Percentiles rank a stretch among this genome's conserved stretches.
Evolutionary conservation across 2,797 vertebrate species (phyloP).

Genomic region (Gouania willdenowi): DNA sequence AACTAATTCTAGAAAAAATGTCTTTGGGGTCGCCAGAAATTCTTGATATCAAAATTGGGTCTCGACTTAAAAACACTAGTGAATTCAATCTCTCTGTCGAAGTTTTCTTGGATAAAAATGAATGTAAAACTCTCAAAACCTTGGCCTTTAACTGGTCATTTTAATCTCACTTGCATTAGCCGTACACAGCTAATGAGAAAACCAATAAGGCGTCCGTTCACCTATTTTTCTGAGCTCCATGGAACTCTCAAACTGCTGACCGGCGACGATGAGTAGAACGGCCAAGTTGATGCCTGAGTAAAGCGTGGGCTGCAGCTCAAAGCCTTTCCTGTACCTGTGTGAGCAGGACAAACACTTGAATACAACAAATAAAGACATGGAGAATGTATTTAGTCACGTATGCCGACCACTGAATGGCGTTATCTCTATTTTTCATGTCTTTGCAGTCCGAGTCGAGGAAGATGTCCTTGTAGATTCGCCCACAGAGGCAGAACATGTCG

Average conservation of each 20-base stretch:
- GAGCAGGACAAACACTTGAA: neutral
- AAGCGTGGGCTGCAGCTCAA: constrained; percentile 90
- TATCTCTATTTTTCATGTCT: constrained; percentile 85
- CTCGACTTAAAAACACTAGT: no score
- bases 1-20: no score
- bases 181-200: no score
- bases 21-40: no score
- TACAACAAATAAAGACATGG: neutral
- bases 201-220: no score
- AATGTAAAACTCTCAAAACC: no score
- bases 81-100: no score
- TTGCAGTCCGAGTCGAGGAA: constrained; percentile 92
- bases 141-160: no score
- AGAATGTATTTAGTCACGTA: no score
- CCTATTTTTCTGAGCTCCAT: constrained; percentile 95
- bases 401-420: constrained; percentile 87
- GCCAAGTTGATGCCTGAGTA: constrained; percentile 95
- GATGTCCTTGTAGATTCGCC: constrained; percentile 96
- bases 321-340: constrained; percentile 92
- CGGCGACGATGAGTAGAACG: constrained; percentile 88
- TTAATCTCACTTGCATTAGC: no score
- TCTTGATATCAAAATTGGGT: no score
- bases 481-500: constrained; percentile 95
- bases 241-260: constrained; percentile 93
- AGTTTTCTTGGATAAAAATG: no score